These are phyloP conservation scores for Patiria pectinifera DNA, from an alignment of 53 echinoderm and acorn worm species.

Conservation along the genomic window DNA sequence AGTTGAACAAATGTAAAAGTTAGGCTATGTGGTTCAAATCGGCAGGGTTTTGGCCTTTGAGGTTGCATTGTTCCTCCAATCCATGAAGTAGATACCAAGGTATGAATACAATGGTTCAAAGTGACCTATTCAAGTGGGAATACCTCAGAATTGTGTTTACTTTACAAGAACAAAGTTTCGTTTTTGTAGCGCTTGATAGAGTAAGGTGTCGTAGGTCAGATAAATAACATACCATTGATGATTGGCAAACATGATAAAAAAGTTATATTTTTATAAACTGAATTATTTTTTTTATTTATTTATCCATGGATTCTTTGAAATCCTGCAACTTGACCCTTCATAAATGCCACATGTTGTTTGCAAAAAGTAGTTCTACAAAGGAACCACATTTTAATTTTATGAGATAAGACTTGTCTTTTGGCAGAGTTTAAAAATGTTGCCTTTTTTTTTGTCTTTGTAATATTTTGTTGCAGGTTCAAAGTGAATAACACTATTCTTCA, in stretches of 20 bases:
- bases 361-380: no score
- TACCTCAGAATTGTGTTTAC: background rate
- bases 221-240: background rate
- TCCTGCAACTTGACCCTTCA: no score
- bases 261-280: no score
- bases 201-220: background rate
- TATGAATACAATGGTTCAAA: background rate
- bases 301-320: no score
- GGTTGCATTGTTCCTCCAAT: background rate
- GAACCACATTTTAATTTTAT: no score
- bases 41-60: no score
- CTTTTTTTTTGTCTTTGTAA: background rate
- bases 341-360: no score
- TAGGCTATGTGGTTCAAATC: no score
- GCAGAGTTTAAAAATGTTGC: background rate
- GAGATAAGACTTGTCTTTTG: background rate
- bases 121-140: background rate
- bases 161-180: background rate
- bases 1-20: no score
- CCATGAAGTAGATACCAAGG: background rate
- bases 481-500: constrained; percentile 85
- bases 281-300: no score
- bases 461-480: constrained; percentile 67
- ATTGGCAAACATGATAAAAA: background rate
- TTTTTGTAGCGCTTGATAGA: background rate